Conservation (phyloP, 2,797 vertebrate species). For the Paramormyrops hopkinsi region DNA sequence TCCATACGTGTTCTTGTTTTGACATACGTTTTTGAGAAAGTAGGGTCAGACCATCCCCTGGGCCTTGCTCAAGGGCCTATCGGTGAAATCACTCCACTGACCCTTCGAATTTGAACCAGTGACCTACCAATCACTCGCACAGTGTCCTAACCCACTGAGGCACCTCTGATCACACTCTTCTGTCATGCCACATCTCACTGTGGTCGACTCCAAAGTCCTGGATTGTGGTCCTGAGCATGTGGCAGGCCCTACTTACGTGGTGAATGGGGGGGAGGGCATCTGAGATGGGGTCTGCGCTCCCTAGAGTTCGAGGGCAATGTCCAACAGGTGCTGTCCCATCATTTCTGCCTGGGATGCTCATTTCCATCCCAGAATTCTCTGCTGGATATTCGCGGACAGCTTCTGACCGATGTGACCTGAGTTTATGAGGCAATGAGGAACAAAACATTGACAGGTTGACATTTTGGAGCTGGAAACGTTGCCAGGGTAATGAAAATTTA, state of each 20-base stretch:
- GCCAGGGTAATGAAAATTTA: conserved; percentile 13
- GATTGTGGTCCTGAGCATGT: background rate
- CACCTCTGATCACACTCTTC: background rate
- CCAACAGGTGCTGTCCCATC: background rate
- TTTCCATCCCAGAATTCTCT: background rate
- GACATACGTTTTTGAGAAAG: background rate
- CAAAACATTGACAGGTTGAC: conserved; percentile 16
- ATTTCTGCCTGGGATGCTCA: background rate
- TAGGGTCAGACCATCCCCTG: background rate
- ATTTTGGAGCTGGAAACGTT: background rate
- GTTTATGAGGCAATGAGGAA: background rate
- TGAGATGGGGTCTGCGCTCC: background rate
- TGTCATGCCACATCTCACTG: background rate
- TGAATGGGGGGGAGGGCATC: background rate
- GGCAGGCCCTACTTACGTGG: background rate
- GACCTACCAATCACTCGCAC: background rate
- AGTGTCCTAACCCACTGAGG: background rate
- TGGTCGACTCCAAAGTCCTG: background rate
- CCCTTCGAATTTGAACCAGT: background rate
- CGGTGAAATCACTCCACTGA: background rate
- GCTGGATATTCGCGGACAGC: background rate
- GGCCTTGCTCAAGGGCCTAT: background rate
- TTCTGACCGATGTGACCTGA: background rate
- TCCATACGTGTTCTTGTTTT: background rate
- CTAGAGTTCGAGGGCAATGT: background rate